A percentile compares a stretch with the other conserved stretches of the same genome.
These are phyloP conservation scores for Strix aluco DNA, from an alignment of 2,113 vertebrate species.

Conservation along the genomic window DNA sequence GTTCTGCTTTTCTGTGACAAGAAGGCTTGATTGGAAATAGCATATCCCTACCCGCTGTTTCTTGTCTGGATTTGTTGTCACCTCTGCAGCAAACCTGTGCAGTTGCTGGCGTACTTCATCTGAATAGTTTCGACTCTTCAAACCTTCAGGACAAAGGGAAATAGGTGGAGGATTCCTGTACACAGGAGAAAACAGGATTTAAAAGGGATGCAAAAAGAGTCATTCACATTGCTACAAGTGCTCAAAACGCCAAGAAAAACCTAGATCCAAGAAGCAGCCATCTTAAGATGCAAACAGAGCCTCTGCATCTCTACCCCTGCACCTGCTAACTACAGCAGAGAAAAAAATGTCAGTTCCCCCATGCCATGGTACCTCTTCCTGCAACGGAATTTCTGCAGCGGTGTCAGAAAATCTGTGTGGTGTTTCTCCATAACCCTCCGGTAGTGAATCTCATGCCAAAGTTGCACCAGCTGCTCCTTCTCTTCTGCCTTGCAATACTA, in stretches of 20 bases:
- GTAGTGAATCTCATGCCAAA: constrained; percentile 76
- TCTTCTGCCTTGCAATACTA: constrained; percentile 59
- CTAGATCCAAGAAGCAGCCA: not conserved
- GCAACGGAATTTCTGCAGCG: constrained; percentile 70
- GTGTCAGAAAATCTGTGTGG: constrained; percentile 22
- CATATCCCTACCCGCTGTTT: constrained; percentile 51
- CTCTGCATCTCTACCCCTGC: not conserved
- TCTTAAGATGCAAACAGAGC: not conserved
- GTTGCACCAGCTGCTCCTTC: constrained; percentile 63
- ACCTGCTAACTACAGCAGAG: not conserved
- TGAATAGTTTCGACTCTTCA: constrained; percentile 59
- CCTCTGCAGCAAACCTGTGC: constrained; percentile 42
- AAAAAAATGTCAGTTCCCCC: too few species aligned
- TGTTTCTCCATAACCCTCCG: constrained; percentile 10
- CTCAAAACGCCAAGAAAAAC: not conserved
- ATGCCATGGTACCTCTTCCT: constrained; percentile 43
- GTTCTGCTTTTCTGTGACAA: not conserved
- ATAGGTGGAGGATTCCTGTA: constrained; percentile 70
- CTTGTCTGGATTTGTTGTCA: constrained; percentile 65
- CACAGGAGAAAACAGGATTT: not conserved
- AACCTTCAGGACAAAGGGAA: constrained; percentile 62
- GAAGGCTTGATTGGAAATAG: not conserved
- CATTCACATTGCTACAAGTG: not conserved
- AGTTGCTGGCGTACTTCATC: constrained; percentile 36
- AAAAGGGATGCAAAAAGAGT: not conserved